Evolutionary conservation across 2,797 vertebrate species (phyloP).

Genomic region (Halcyon chelicuti): DNA sequence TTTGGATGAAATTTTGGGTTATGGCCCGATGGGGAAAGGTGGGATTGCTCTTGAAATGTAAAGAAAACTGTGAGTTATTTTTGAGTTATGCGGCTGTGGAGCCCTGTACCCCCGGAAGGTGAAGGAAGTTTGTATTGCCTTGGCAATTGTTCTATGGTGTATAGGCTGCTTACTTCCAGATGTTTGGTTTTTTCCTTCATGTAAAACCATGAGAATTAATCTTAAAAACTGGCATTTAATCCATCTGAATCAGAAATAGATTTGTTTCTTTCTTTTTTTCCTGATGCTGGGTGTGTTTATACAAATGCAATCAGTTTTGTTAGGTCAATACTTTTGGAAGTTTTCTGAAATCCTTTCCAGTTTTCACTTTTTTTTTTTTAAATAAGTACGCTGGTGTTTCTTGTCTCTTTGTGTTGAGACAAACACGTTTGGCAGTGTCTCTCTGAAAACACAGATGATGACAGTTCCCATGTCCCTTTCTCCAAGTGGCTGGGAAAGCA

Average conservation of each 20-base stretch:
- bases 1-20: slow-evolving; percentile 28
- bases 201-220: not conserved
- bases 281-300: not conserved
- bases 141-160: not conserved
- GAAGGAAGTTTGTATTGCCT: slow-evolving; percentile 39
- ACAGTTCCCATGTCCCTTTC: not conserved
- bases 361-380: not conserved
- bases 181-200: not conserved
- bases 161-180: slow-evolving; percentile 45
- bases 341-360: not conserved
- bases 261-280: not conserved
- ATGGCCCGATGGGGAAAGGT: slow-evolving; percentile 3
- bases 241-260: not conserved
- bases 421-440: not conserved
- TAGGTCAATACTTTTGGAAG: not conserved
- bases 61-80: slow-evolving; percentile 30
- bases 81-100: slow-evolving; percentile 24
- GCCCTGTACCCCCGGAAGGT: slow-evolving; percentile 23
- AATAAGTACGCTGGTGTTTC: not conserved
- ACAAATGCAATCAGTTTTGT: not conserved
- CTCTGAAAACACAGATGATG: not conserved
- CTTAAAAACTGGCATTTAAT: slow-evolving; percentile 10
- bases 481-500: not conserved
- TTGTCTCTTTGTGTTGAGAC: not conserved
- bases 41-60: slow-evolving; percentile 38